Conservation (phyloP, 2,888 invertebrate genomes). For the Ophion ventricosus region DNA sequence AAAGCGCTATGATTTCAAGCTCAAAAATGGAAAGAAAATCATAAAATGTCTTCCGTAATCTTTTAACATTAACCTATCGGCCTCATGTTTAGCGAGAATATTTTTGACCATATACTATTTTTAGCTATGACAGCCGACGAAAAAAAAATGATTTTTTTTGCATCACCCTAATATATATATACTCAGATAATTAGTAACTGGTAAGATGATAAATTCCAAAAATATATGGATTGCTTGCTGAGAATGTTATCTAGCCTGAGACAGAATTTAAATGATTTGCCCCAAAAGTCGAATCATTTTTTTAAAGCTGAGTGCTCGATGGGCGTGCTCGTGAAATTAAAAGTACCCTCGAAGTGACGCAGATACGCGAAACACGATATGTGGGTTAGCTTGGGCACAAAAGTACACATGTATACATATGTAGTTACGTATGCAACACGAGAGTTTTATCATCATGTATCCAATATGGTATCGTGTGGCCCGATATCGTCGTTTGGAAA, state of each 20-base stretch:
- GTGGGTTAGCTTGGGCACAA: not conserved
- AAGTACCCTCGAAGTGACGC: not conserved
- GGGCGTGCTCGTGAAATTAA: not conserved
- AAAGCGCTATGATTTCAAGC: too few species aligned
- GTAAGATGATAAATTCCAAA: not conserved
- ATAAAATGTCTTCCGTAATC: too few species aligned
- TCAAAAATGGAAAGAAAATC: too few species aligned
- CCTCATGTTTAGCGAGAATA: too few species aligned
- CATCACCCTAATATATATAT: not conserved
- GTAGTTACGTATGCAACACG: not conserved
- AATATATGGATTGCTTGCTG: too few species aligned
- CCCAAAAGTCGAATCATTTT: not conserved
- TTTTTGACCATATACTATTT: too few species aligned
- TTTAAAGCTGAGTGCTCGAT: not conserved
- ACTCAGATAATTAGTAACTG: not conserved
- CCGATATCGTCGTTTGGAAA: slow-evolving; percentile 8
- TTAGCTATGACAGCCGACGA: too few species aligned
- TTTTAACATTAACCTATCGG: too few species aligned
- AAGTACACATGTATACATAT: not conserved
- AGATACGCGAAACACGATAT: slow-evolving; percentile 36
- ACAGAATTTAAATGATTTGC: not conserved
- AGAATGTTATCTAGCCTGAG: not conserved
- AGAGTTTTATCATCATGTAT: not conserved
- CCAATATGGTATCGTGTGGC: slow-evolving; percentile 2
- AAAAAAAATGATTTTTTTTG: not conserved